These are phyloP conservation scores for Halictus ligatus DNA, from an alignment of 2,888 invertebrate species.

Conservation along the genomic window DNA sequence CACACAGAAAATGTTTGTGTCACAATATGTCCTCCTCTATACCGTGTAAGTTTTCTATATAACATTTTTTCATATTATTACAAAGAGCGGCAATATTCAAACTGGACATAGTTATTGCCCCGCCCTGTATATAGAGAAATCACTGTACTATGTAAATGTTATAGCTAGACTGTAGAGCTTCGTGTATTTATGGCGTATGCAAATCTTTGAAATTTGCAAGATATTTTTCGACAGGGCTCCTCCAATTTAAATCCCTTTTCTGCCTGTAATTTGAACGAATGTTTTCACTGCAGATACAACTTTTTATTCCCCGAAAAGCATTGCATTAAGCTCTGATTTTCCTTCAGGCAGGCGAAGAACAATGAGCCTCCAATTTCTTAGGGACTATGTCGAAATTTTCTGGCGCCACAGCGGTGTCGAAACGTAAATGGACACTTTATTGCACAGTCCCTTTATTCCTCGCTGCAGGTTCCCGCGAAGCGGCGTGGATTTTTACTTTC, in stretches of 20 bases:
- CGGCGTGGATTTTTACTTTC: slow-evolving; percentile 57
- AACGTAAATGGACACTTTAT: slow-evolving; percentile 22
- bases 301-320: not conserved
- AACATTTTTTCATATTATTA: no score
- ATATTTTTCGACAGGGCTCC: not conserved
- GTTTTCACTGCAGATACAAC: not conserved
- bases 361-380: not conserved
- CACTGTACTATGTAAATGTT: not conserved
- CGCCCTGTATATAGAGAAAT: no score
- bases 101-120: no score
- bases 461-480: not conserved
- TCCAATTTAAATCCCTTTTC: not conserved
- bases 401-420: not conserved
- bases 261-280: not conserved
- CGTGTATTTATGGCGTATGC: not conserved
- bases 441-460: not conserved
- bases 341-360: not conserved
- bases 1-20: no score
- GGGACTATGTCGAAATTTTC: slow-evolving; percentile 2
- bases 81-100: no score
- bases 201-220: not conserved
- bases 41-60: no score
- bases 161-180: not conserved
- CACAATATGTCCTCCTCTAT: no score
- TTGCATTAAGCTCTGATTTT: not conserved